phyloP scores from a whole-genome alignment of 2,113 vertebrate genomes.

The Lucifuga dentata region DNA sequence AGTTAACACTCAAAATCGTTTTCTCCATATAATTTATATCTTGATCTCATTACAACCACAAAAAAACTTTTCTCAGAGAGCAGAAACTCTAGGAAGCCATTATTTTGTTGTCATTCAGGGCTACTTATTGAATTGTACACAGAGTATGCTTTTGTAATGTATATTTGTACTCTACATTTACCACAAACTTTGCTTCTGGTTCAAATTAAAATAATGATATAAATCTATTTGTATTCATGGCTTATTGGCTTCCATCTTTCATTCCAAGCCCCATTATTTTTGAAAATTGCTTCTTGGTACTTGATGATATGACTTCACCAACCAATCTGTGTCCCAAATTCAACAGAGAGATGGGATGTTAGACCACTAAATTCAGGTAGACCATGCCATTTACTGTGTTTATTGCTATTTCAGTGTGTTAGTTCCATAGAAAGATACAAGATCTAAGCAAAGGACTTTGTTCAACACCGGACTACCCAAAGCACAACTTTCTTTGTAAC shows the following conservation, averaged over 20 bases:
- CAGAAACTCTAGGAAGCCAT: conserved; percentile 51
- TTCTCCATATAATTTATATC: conserved; percentile 9
- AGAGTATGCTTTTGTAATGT: conserved; percentile 69
- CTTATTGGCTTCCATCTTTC: conserved; percentile 75
- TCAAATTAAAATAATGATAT: conserved; percentile 67
- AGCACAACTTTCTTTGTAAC: background rate
- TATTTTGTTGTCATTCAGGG: conserved; percentile 56
- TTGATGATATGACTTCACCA: conserved; percentile 42
- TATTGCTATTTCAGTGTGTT: conserved; percentile 20
- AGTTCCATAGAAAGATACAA: conserved; percentile 2
- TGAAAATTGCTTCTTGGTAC: conserved; percentile 65
- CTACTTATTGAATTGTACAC: conserved; percentile 56
- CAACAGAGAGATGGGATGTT: conserved; percentile 23
- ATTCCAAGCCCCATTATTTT: conserved; percentile 78
- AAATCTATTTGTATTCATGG: conserved; percentile 74
- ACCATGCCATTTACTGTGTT: background rate
- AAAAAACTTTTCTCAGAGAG: conserved; percentile 13
- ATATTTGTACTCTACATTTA: conserved; percentile 79
- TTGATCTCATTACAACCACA: background rate
- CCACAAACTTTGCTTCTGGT: conserved; percentile 58
- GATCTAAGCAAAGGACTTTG: no score
- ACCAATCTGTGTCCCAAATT: conserved; percentile 43
- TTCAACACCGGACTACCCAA: no score
- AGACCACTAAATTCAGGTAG: conserved; percentile 32
- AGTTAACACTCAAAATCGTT: conserved; percentile 13